These are phyloP conservation scores for Lutjanus argentimaculatus DNA, from an alignment of 2,797 vertebrate genomes.

Conservation along the genomic window DNA sequence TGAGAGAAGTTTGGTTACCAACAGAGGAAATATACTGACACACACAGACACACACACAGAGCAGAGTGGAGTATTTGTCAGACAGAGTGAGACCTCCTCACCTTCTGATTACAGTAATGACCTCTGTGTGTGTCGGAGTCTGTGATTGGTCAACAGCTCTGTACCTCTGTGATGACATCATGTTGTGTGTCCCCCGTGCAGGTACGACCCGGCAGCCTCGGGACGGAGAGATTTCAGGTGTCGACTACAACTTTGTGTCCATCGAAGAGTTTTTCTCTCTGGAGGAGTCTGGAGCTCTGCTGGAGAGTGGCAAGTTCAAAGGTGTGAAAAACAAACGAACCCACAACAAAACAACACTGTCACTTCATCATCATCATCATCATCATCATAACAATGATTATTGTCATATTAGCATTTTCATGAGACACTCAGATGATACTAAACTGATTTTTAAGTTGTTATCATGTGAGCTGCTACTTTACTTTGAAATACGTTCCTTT, in stretches of 20 bases:
- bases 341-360: neutral
- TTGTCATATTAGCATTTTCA: too few relatives aligned
- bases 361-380: too few relatives aligned
- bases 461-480: too few relatives aligned
- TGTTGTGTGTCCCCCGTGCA: conserved; percentile 54
- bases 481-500: too few relatives aligned
- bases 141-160: neutral
- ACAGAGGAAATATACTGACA: neutral
- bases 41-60: neutral
- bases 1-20: neutral
- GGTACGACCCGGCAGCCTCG: conserved; percentile 95
- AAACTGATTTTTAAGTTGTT: too few relatives aligned
- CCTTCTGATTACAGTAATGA: neutral
- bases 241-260: conserved; percentile 98
- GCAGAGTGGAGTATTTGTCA: neutral
- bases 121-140: too few relatives aligned
- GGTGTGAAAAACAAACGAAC: conserved; percentile 65
- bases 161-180: conserved; percentile 43
- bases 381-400: too few relatives aligned
- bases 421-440: too few relatives aligned
- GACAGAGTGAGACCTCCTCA: conserved; percentile 13
- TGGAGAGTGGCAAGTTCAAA: conserved; percentile 95
- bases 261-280: conserved; percentile 95
- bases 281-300: conserved; percentile 94
- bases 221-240: conserved; percentile 95